Conservation (phyloP, 2,113 vertebrate species). For the Gallinago jamesoni region DNA sequence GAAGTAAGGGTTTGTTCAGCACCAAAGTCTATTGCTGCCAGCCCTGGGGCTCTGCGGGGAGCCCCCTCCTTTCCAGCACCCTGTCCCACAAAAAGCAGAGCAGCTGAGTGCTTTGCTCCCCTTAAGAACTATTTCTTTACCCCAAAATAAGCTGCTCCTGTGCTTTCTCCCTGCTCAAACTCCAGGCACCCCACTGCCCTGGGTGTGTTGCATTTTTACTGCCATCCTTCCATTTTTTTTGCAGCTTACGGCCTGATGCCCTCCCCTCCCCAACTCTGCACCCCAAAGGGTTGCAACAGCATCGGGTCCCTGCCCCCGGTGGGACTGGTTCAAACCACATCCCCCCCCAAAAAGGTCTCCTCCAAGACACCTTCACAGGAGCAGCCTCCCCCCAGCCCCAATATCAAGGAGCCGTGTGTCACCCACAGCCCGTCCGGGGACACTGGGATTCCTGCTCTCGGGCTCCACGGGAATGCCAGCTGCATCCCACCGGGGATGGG, state of each 20-base stretch:
- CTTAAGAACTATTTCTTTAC: background rate
- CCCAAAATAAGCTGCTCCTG: background rate
- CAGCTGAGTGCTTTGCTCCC: background rate
- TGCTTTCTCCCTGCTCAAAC: background rate
- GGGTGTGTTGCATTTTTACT: background rate
- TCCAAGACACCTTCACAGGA: background rate
- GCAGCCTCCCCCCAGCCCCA: background rate
- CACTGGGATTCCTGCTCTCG: background rate
- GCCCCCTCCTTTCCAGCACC: background rate
- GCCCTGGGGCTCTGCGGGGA: background rate
- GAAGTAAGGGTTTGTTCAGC: background rate
- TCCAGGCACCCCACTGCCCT: background rate
- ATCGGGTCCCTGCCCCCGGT: background rate
- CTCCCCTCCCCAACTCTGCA: background rate
- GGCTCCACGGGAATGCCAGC: background rate
- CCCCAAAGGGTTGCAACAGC: background rate
- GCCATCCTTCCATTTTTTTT: background rate
- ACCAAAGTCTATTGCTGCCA: background rate
- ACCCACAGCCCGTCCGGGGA: fast-evolving
- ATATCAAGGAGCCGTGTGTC: background rate
- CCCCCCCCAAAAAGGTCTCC: background rate
- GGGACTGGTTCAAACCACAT: background rate
- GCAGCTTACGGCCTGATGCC: background rate
- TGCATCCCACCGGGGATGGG: too few relatives aligned
- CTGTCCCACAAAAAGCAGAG: background rate